Conservation (phyloP, 2,888 invertebrate species). For the Drosophila sordidula region DNA sequence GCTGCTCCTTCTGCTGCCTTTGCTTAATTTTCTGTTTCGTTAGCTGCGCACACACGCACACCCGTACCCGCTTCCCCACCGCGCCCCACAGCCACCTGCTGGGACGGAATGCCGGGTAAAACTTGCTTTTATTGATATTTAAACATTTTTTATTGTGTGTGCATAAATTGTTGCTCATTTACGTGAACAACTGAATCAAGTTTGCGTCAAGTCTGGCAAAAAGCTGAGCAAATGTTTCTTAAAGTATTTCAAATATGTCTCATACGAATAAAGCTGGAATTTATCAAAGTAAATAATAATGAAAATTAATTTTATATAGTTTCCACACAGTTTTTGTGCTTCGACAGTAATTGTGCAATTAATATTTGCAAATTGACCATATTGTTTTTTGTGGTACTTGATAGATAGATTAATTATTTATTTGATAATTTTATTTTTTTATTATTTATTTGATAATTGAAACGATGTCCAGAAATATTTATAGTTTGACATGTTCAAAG, state of each 20-base stretch:
- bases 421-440: constrained; percentile 1
- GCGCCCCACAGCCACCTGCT: too few relatives aligned
- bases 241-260: constrained; percentile 21
- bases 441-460: background rate
- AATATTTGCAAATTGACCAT: background rate
- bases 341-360: background rate
- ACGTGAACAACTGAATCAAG: constrained; percentile 12
- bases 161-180: constrained; percentile 73
- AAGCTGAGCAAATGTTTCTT: background rate
- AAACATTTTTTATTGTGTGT: constrained; percentile 64
- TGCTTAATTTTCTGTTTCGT: constrained; percentile 81
- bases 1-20: constrained; percentile 26
- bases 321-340: background rate
- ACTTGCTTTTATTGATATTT: constrained; percentile 76
- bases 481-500: background rate
- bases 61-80: background rate
- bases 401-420: background rate
- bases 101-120: background rate
- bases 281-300: constrained; percentile 20
- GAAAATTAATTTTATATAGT: background rate
- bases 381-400: too few relatives aligned
- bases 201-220: background rate
- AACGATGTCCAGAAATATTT: background rate
- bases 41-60: constrained; percentile 56
- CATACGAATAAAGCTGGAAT: constrained; percentile 15